Conservation (phyloP, 2,888 invertebrate species). For the Drosophila testacea region DNA sequence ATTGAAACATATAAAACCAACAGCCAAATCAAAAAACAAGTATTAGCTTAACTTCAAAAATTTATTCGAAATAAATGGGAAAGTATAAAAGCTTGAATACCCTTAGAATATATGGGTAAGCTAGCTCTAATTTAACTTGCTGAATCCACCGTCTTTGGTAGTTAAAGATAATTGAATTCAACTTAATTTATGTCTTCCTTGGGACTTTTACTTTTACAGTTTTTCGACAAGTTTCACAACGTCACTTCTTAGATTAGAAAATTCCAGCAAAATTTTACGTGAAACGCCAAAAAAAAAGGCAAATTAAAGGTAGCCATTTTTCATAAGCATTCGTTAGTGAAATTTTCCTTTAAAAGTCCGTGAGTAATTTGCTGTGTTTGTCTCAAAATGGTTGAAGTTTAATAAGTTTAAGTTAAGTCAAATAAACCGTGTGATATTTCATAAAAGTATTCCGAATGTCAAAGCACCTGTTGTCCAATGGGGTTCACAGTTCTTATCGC, state of each 20-base stretch:
- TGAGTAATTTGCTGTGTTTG: not conserved
- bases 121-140: too few species aligned
- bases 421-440: not conserved
- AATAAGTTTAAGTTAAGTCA: not conserved
- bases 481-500: conserved; percentile 26
- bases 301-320: not conserved
- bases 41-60: too few species aligned
- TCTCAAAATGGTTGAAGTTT: not conserved
- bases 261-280: not conserved
- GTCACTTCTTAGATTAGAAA: not conserved
- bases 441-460: not conserved
- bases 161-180: too few species aligned
- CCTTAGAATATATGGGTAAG: too few species aligned
- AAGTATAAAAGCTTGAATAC: too few species aligned
- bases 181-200: not conserved
- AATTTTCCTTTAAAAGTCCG: not conserved
- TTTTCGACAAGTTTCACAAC: not conserved
- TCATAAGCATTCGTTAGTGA: not conserved
- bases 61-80: too few species aligned
- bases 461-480: conserved; percentile 50
- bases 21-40: not conserved
- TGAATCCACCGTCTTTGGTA: too few species aligned
- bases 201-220: not conserved
- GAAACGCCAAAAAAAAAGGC: not conserved
- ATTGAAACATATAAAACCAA: not conserved